Conservation (phyloP, 2,113 vertebrate genomes). For the Tyto alba region DNA sequence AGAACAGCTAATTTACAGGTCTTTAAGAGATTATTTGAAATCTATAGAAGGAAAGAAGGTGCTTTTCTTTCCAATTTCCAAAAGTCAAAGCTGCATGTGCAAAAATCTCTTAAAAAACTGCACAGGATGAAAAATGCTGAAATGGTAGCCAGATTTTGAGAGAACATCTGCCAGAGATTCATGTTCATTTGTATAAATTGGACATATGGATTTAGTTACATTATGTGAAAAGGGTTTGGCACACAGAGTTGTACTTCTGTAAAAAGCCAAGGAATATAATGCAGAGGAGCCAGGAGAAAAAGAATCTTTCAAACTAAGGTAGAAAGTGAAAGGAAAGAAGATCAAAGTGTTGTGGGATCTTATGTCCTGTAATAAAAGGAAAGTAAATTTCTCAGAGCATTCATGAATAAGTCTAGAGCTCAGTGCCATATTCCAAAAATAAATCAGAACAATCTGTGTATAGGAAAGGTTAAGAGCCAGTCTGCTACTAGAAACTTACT, state of each 20-base stretch:
- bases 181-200: background rate
- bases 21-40: background rate
- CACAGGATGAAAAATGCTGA: background rate
- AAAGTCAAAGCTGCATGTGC: background rate
- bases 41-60: background rate
- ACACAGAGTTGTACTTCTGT: background rate
- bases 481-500: background rate
- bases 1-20: background rate
- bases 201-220: constrained; percentile 13
- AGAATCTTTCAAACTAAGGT: background rate
- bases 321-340: constrained; percentile 10
- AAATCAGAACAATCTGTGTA: background rate
- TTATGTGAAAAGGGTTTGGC: background rate
- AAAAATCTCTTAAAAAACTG: background rate
- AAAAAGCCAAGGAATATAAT: background rate
- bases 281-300: background rate
- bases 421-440: background rate
- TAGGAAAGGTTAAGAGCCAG: background rate
- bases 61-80: background rate
- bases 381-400: background rate
- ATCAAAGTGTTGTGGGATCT: background rate
- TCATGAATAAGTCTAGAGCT: background rate
- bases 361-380: background rate
- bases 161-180: background rate
- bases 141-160: background rate